Base-by-base conservation (phyloP, 2,888 invertebrate species). In the Drosophila subsilvestris region DNA sequence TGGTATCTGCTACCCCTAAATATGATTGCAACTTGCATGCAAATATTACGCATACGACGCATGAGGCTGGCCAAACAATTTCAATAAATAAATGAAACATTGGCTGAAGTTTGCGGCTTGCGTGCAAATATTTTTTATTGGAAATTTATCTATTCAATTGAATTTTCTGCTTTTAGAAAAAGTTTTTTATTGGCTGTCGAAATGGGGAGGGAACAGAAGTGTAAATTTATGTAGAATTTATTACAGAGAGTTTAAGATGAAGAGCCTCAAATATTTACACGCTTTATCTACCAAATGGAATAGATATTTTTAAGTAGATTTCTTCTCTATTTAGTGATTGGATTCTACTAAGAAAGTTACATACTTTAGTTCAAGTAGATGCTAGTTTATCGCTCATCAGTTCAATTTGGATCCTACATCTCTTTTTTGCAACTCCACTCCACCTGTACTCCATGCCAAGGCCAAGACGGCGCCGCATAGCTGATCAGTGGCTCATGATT, bases 81-180 rank as follows among this genome's bases (percentile, higher is more conserved):
- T 55, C n/a, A 14, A 17, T 49, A 42, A 27, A 59, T 42, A 57
- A 12, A 2, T n/a, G 3, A 7, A 43, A 68, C 56, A 72, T 72
- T 66, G 72, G 59, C 55, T 61, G 9, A 66, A 55, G 53, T 50
- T 56, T 61, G 72, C 56, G 55, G 67, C 75, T 90, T 81, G 84
- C 86, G 86, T 90, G 90, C 85, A 78, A 86, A 86, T 89, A 86
- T 88, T 86, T 88, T 86, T 88, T 86, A 90, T 87, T 90, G 81
- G 79, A 14, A 89, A 86, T 75, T 86, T 86, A 76, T 84, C 77
- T 78, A 83, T 89, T 86, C 83, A 80, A 85, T 85, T 78, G 80
- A 79, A 80, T 78, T 74, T 80, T 66, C 68, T 74, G 67, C 74
- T 32, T 37, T 42, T 32, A 32, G 2, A 17, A 49, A 62, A 49